Conservation (phyloP, 2,888 invertebrate species). For the Smittia sp. region DNA sequence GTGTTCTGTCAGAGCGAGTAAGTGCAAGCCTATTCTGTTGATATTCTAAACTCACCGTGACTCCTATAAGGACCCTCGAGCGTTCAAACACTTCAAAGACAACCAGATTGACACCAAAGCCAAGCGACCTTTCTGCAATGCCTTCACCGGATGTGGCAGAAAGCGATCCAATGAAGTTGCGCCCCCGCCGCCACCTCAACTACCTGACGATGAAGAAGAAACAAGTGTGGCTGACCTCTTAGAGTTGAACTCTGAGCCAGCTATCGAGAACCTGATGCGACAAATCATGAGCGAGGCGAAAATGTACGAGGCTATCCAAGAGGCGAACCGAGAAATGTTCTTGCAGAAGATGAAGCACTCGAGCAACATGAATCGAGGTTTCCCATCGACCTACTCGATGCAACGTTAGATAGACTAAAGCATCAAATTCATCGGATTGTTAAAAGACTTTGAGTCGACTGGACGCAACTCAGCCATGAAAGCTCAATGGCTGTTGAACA, state of each 20-base stretch:
- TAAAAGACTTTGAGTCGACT: background rate
- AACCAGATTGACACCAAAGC: constrained; percentile 25
- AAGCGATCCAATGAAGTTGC: constrained; percentile 60
- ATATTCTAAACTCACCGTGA: constrained; percentile 1
- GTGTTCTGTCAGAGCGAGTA: constrained; percentile 17
- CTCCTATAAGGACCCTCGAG: constrained; percentile 31
- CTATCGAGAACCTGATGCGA: constrained; percentile 67
- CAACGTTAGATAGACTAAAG: constrained; percentile 25
- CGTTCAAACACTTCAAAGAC: constrained; percentile 1
- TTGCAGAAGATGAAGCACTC: constrained; percentile 55
- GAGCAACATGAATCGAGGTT: background rate
- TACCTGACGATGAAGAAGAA: constrained; percentile 50
- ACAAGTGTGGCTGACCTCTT: constrained; percentile 65
- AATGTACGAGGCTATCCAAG: constrained; percentile 76
- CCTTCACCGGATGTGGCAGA: constrained; percentile 80
- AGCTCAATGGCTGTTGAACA: background rate
- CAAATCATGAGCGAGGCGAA: constrained; percentile 78
- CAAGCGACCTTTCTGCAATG: constrained; percentile 78
- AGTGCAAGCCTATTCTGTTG: background rate
- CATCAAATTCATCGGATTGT: background rate
- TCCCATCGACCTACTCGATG: background rate
- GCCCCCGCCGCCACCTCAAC: constrained; percentile 51
- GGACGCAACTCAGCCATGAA: background rate
- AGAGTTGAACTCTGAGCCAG: constrained; percentile 67
- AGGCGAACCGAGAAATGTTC: constrained; percentile 69